Evolutionary conservation across 2,113 vertebrate species (phyloP), one percentile per base, ranked within the genome.

Genomic region (Scopus umbretta): DNA sequence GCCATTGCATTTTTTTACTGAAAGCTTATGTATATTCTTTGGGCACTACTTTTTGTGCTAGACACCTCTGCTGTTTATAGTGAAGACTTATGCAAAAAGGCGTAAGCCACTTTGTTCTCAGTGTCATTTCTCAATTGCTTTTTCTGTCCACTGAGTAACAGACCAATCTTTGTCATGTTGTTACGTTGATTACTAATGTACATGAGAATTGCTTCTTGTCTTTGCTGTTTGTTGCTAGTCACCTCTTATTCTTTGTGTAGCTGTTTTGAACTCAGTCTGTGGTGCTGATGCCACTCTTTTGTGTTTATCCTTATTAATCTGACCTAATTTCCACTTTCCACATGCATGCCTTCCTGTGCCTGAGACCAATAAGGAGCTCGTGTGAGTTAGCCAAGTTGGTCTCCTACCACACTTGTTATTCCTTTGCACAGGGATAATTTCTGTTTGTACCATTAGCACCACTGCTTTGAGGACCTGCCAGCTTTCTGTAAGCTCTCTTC

Each of bases 141-240:
- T 53, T 43, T 20, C n/a, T 47, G 36, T 17, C 13, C 42, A 2
- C 32, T 5, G 40, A 22, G 59, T 7, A 17, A 7, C 47, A 66
- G 65, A 5, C 27, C 30, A 5, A 0, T 16, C 53, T 59, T 55
- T 26, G 26, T 20, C 11, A 2, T 14, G 38, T 23, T 50, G 23
- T 19, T 38, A 0, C 0, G 1, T 8, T 70, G 36, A 12, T 47
- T 22, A 6, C 73, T 62, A 9, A 32, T 3, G 8, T 22, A 5
- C 13, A 4, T 42, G 38, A 58, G n/a, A 12, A 20, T 6, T 7
- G 8, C 36, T 40, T 30, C 63, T 30, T 12, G 26, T 13, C 81
- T 56, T 45, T 15, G 59, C 72, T n/a, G 19, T 22, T 40, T 32
- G 32, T 38, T 2, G 0, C 53, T 18, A 13, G 50, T 27, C 7